Percentiles rank a stretch among this genome's conserved stretches.
phyloP scores from a whole-genome alignment of 2,113 vertebrate genomes.

The Ranitomeya imitator region DNA sequence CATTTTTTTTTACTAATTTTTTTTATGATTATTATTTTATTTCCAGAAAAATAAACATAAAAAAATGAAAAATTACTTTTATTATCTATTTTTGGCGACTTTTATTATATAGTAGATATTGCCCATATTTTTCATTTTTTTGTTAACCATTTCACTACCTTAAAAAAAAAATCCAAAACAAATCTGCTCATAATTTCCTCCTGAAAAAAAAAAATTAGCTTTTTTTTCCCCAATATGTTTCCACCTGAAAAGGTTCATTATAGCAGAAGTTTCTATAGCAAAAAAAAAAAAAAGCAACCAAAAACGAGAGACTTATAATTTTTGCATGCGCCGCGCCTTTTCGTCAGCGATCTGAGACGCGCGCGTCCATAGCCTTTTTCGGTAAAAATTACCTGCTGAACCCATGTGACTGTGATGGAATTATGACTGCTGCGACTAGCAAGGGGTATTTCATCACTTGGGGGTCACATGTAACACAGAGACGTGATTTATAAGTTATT shows the following conservation, averaged over 20 bases:
- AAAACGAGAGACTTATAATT: not conserved
- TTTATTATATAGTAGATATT: no score
- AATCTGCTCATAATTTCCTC: constrained; percentile 6
- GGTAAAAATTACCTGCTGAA: constrained; percentile 40
- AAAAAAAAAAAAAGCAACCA: not conserved
- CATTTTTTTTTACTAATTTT: no score
- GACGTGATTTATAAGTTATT: constrained; percentile 59
- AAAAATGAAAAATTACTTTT: no score
- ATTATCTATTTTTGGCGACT: no score
- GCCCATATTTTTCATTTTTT: no score
- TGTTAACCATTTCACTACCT: no score
- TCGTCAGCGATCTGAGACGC: not conserved
- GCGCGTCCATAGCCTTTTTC: not conserved
- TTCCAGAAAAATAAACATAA: no score
- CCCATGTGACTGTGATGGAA: constrained; percentile 38
- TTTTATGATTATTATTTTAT: no score
- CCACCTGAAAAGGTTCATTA: not conserved
- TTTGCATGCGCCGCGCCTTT: not conserved
- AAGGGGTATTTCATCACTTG: constrained; percentile 60
- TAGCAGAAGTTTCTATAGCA: not conserved
- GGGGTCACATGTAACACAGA: constrained; percentile 62
- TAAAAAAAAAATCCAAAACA: not conserved
- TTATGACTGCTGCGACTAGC: constrained; percentile 62
- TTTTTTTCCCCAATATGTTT: not conserved
- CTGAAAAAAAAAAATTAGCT: not conserved